phyloP scores from a whole-genome alignment of 1,140 invertebrate genomes.

The Drosophila miranda region DNA sequence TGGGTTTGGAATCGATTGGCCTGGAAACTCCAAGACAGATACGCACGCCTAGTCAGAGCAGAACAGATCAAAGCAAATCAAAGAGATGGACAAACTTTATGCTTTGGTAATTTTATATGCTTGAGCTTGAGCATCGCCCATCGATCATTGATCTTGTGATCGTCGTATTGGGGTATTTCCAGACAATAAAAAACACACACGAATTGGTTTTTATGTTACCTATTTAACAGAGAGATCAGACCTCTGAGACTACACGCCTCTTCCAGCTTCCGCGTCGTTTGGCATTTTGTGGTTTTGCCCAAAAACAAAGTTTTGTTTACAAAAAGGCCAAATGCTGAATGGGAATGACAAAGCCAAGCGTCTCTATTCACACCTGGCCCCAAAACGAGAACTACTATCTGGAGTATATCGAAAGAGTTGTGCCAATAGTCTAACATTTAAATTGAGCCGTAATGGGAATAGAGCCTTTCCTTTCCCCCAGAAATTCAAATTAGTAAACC shows the following conservation, averaged over 20 bases:
- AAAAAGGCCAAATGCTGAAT: slow-evolving; percentile 13
- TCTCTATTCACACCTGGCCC: slow-evolving; percentile 23
- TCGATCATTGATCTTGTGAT: slow-evolving; percentile 35
- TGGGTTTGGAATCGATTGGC: slow-evolving; percentile 40
- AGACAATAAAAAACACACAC: slow-evolving; percentile 26
- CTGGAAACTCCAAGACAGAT: no score
- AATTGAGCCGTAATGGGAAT: no score
- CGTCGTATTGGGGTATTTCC: slow-evolving; percentile 36
- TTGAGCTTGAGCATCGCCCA: slow-evolving; percentile 50
- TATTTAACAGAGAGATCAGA: slow-evolving; percentile 24
- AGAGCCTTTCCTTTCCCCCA: no score
- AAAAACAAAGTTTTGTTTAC: slow-evolving; percentile 40
- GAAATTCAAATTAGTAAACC: no score
- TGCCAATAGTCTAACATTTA: no score
- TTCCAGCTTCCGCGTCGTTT: slow-evolving; percentile 19
- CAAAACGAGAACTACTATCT: no score
- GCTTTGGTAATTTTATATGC: slow-evolving; percentile 57
- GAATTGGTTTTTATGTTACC: slow-evolving; percentile 29
- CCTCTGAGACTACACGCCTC: not conserved
- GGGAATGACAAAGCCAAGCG: no score
- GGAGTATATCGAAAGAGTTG: no score
- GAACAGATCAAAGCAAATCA: slow-evolving; percentile 62
- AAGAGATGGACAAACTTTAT: slow-evolving; percentile 18
- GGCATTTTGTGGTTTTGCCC: slow-evolving; percentile 15
- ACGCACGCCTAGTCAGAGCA: slow-evolving; percentile 12